Base-by-base conservation (phyloP, 2,888 invertebrate genomes). In the Noctua janthina region DNA sequence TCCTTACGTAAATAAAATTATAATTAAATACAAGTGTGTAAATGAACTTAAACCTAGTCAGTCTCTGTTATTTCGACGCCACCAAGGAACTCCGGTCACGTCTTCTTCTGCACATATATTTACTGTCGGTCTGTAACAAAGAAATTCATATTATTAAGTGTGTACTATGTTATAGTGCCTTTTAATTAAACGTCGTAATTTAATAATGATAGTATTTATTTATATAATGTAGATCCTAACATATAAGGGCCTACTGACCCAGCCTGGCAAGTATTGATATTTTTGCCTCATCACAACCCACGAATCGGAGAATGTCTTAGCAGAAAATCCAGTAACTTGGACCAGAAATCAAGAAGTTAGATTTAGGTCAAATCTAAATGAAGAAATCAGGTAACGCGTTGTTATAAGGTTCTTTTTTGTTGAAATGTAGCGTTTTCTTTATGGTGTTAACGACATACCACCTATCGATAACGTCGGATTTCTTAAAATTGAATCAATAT, bases 1-100 rank as follows among this genome's bases (percentile, higher is more conserved):
- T 43, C 76, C 86, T 88, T 90, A 87, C 76, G 85, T 84, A 87
- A 85, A 88, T 75, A 89, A 90, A 88, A 91, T 83, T 86, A 81
- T 71, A 85, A 74, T 79, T 85, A 84, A 89, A 85, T 89, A 90
- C 85, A 90, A 83, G 81, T 82, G 79, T 80, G 78, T 88, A 85
- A 82, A 87, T 90, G 88, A 89, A 89, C 92, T 94, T 95, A 95
- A 92, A 94, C 17, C 93, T 95, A 96, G 79, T 97, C 97, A 97
- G 97, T 97, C 97, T 95, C 93, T 93, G 88, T 94, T 93, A 89
- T 92, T 93, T 90, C 95, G 96, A 77, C 97, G 95, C 97, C 97
- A 97, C 96, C 97, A 97, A 83, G 97, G 97, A 86, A 97, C 93
- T 87, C 97, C 97, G 17, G 95, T 95, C 76, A 95, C 92, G 15